Conservation (phyloP, 2,797 vertebrate genomes). For the Silurus lanzhouensis region DNA sequence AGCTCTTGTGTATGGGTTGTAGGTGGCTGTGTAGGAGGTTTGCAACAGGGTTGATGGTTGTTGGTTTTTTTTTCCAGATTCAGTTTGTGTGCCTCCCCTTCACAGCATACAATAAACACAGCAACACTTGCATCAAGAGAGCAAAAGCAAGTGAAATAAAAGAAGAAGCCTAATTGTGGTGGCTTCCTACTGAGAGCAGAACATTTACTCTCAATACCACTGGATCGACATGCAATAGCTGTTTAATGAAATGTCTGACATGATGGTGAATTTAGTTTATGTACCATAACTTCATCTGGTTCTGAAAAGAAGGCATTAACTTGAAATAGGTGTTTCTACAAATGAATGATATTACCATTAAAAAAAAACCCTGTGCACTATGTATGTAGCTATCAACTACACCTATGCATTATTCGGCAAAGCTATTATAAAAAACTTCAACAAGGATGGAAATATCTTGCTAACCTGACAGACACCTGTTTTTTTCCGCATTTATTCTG, state of each 20-base stretch:
- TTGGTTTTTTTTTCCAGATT: background rate
- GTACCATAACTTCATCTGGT: background rate
- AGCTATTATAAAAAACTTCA: background rate
- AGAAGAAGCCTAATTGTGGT: background rate
- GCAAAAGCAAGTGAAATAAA: background rate
- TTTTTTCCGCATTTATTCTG: background rate
- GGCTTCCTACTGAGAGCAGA: background rate
- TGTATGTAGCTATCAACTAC: background rate
- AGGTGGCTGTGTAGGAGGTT: conserved; percentile 18
- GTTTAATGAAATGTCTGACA: background rate
- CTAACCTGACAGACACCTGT: background rate
- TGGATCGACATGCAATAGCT: background rate
- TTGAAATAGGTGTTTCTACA: background rate
- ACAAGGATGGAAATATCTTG: background rate
- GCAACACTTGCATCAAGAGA: background rate
- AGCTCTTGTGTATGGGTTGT: conserved; percentile 8
- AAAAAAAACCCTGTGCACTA: background rate
- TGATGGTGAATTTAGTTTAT: background rate
- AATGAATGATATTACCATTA: background rate
- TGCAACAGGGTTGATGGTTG: conserved; percentile 3
- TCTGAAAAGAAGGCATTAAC: background rate
- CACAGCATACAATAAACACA: conserved; percentile 6
- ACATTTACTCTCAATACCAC: too few relatives aligned
- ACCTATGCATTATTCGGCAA: background rate
- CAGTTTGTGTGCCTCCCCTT: background rate